phyloP scores from a whole-genome alignment of 2,888 invertebrate species.

The Dynastes grantii region DNA sequence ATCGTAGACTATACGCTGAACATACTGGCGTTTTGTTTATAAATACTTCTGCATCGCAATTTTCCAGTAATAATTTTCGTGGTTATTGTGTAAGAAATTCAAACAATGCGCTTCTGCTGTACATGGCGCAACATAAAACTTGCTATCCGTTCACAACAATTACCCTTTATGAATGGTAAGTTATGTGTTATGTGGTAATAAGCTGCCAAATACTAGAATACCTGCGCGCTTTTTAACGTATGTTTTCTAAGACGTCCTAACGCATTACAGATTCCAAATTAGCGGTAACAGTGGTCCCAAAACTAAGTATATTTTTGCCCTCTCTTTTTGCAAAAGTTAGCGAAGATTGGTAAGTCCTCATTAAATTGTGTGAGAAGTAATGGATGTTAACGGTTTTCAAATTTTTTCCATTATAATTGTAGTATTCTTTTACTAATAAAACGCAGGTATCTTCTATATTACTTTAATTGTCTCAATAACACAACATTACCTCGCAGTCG shows the following conservation, averaged over 20 bases:
- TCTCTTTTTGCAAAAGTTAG: too few relatives aligned
- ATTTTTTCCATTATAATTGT: too few relatives aligned
- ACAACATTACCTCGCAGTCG: too few relatives aligned
- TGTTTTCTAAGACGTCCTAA: neutral
- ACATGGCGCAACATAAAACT: slow-evolving; percentile 4
- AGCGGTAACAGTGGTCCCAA: too few relatives aligned
- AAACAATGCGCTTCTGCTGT: slow-evolving; percentile 12
- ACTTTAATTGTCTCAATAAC: too few relatives aligned
- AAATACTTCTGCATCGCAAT: slow-evolving; percentile 25
- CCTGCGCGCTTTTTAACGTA: neutral
- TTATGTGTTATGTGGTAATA: slow-evolving; percentile 11
- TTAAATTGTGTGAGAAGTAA: too few relatives aligned
- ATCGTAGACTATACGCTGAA: neutral
- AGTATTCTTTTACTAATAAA: too few relatives aligned
- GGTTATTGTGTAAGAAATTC: slow-evolving; percentile 23
- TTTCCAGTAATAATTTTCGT: slow-evolving; percentile 32
- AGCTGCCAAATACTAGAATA: slow-evolving; percentile 37
- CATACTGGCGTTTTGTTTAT: slow-evolving; percentile 15
- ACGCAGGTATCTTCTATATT: too few relatives aligned
- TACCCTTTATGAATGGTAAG: slow-evolving; percentile 6
- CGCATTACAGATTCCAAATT: neutral
- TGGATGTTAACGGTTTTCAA: too few relatives aligned
- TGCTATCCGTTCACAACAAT: slow-evolving; percentile 7
- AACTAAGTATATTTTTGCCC: too few relatives aligned
- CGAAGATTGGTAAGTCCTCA: too few relatives aligned